phyloP scores from a whole-genome alignment of 2,888 invertebrate species.

The Athalia rosae region DNA sequence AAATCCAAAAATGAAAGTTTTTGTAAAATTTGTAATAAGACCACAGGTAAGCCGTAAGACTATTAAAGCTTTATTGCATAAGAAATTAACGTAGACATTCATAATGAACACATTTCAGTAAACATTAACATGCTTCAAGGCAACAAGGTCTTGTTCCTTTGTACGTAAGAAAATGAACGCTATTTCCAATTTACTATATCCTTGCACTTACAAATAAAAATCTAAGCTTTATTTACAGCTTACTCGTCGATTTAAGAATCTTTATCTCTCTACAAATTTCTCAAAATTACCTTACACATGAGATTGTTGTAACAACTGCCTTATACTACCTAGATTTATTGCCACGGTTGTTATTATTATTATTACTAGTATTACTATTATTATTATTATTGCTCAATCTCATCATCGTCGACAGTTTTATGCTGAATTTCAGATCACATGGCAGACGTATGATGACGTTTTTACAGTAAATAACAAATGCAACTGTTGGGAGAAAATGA shows the following conservation, averaged over 20 bases:
- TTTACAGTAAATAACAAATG: slow-evolving; percentile 26
- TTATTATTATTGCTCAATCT: slow-evolving; percentile 12
- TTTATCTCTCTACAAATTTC: slow-evolving; percentile 20
- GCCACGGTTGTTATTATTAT: too few species aligned
- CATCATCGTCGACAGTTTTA: slow-evolving; percentile 23
- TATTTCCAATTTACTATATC: slow-evolving; percentile 14
- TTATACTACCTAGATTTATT: slow-evolving; percentile 19
- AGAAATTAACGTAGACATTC: slow-evolving; percentile 51
- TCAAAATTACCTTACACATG: slow-evolving; percentile 19
- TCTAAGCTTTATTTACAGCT: neutral
- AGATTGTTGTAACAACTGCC: slow-evolving; percentile 25
- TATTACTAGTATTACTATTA: slow-evolving; percentile 3
- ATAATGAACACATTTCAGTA: slow-evolving; percentile 52
- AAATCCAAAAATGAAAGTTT: slow-evolving; percentile 16
- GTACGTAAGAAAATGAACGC: slow-evolving; percentile 20
- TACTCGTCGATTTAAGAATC: neutral
- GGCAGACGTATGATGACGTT: neutral
- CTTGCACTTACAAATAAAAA: neutral
- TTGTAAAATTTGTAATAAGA: slow-evolving; percentile 14
- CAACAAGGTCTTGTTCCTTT: slow-evolving; percentile 47
- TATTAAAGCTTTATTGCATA: slow-evolving; percentile 48
- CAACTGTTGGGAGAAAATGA: neutral
- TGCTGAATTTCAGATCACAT: slow-evolving; percentile 20
- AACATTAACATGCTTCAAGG: slow-evolving; percentile 48
- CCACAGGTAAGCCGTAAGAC: slow-evolving; percentile 19